Base-by-base conservation (phyloP, 2,113 vertebrate species). In the Laterallus jamaicensis region DNA sequence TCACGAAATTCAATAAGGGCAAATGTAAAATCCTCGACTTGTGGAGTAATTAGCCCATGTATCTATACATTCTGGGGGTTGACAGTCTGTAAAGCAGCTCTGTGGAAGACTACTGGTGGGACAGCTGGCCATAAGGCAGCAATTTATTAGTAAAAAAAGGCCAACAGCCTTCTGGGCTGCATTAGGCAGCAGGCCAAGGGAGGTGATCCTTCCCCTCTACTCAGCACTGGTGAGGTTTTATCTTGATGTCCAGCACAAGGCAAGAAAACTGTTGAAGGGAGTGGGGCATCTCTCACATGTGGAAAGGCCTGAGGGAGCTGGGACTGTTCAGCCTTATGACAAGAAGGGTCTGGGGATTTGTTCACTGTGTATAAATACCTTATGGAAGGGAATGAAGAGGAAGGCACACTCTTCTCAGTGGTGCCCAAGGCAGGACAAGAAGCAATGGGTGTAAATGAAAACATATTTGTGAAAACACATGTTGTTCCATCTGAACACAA, bases 51-150 rank as follows among this genome's bases (percentile, higher is more conserved):
- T 60, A 56, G 12, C 5, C 21, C 31, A 12, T 17, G 22, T 17
- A 52, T 2, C 29, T 40, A 2, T 12, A 5, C 12, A 56, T 0
- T 0, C 10, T 37, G 14, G 6, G 2, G 2, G 4, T 2, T 69
- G 55, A 52, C 7, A 6, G 11, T 42, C 7, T 19, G 29, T 37
- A 82, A 86, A 71, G 15, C 14, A 79, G 20, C 26, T 63, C 15
- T 79, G 35, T 4, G 2, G 20, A 79, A 42, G 25, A 52, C 29
- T 67, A 40, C 29, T 86, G 28, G 22, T 31, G 32, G 40, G 40
- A 62, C 14, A 79, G 5, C 18, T n/a, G 47, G 9, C 14, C 60
- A 25, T 16, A 47, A 52, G 5, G 26, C 18, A 79, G 19, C 18
- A 59, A 68, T 18, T 47, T 47, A 47, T 47, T 19, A 47, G 44